Base-by-base conservation (phyloP, 2,113 vertebrate genomes). In the Leucosticte australis region DNA sequence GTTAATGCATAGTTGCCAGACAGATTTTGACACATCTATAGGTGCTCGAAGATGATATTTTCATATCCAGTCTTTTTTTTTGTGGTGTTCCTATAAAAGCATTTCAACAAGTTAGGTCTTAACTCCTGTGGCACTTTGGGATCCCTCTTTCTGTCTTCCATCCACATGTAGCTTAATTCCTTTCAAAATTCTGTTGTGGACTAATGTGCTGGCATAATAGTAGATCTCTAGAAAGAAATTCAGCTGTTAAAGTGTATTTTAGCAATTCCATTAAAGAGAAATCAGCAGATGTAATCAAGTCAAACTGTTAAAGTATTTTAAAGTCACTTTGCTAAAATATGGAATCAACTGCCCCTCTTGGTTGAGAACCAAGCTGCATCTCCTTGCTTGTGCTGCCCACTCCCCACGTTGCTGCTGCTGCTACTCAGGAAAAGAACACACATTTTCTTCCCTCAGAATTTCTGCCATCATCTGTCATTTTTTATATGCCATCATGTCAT, bases 361-460 rank as follows among this genome's bases (percentile, higher is more conserved):
- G 4, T 37, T 74, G 74, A 85, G 82, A 76, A 46, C 53, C 62
- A 37, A 57, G 35, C 49, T 41, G 13, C 42, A 56, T 39, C 52
- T 78, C 55, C 35, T 7, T 1, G 50, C 44, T 31, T 19, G 20
- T 8, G 8, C 73, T 89, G 27, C 35, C 81, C 23, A 6, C 23
- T 75, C 49, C 26, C 9, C 33, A 7, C 2, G 0, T 5, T 13
- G 44, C 59, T 59, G 26, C 55, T 53, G 28, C 57, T 86, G 2
- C 41, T 70, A 0, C 31, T 50, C 22, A 13, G 67, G 49, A 27
- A n/a, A 83, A 24, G 52, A 33, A 22, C 39, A 7, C 0, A 0
- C 2, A 10, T 42, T 55, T 91, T 67, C 13, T 78, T 50, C 47
- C 17, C 50, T 31, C 23, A 33, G 33, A 1, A 7, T 37, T 90